Evolutionary conservation across 2,797 vertebrate genomes (phyloP), one percentile per base, ranked within the genome.

Genomic region (Cyprinella venusta): DNA sequence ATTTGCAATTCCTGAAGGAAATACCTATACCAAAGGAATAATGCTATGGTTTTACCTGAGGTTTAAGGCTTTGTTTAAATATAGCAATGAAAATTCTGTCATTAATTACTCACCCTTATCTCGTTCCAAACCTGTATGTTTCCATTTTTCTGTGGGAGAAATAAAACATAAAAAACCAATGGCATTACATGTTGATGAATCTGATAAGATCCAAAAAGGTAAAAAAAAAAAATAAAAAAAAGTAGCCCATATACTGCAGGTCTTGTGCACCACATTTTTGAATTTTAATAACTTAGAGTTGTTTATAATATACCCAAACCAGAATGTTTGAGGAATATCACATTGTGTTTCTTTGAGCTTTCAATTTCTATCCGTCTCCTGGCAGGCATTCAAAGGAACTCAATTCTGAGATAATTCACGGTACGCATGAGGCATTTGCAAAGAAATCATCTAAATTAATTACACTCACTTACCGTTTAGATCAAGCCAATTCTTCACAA

Each of bases 361-460:
- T 71, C 69, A 74, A n/a, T 82, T 68, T 76, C 21, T 45, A 26
- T 81, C 45, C 4, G 2, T 54, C 71, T 67, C 63, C 24, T 54
- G 81, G 50, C 71, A 76, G 36, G 24, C 24, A 42, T 56, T 54
- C 33, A 59, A 21, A 36, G 16, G 15, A 45, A 68, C 72, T 82
- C 63, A 54, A 76, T 30, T 56, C 61, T 9, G 80, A 64, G 33
- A 76, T 67, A 26, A 68, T 68, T 76, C 19, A 68, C 18, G 15
- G 48, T 16, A 52, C 7, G 50, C n/a, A 56, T n/a, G 54, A 76
- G 24, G 63, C 36, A 69, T 26, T 24, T 54, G 24, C 79, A 81
- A 72, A 59, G 10, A 72, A 63, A 71, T 50, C 15, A 8, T 50
- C 8, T 40, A n/a, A 83, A 83, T 76, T 30, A 61, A 83, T 52